Conservation (phyloP, 35 echinoderm and acorn worm species). For the Lytechinus variegatus region DNA sequence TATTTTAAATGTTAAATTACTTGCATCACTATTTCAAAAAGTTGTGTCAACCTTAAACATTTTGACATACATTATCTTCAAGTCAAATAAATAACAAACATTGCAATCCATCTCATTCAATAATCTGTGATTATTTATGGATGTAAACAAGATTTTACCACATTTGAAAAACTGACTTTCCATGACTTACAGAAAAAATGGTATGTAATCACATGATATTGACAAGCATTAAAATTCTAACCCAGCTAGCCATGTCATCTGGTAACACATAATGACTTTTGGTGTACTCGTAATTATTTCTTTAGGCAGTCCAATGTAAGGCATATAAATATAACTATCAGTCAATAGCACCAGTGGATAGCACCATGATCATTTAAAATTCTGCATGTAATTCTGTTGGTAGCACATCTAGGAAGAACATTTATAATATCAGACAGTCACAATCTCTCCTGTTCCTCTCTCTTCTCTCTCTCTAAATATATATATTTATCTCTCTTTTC, state of each 20-base stretch:
- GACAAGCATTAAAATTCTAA: not conserved
- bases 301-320: slow-evolving; percentile 1
- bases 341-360: not conserved
- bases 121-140: not conserved
- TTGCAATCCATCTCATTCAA: not conserved
- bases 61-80: not conserved
- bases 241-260: not conserved
- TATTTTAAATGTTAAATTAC: not conserved
- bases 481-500: not conserved
- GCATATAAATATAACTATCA: not conserved
- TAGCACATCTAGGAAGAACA: not conserved
- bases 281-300: not conserved
- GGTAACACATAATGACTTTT: not conserved
- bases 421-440: not conserved
- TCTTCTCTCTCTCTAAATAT: not conserved
- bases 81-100: not conserved
- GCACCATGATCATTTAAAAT: not conserved
- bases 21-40: not conserved
- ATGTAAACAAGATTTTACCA: not conserved
- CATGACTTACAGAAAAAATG: not conserved
- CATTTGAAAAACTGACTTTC: not conserved
- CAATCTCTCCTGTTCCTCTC: not conserved
- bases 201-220: not conserved
- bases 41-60: not conserved
- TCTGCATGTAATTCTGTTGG: not conserved